A percentile compares a stretch with the other conserved stretches of the same genome.
Conservation (phyloP, 2,888 invertebrate genomes). For the Nipponacmea schrenckii region DNA sequence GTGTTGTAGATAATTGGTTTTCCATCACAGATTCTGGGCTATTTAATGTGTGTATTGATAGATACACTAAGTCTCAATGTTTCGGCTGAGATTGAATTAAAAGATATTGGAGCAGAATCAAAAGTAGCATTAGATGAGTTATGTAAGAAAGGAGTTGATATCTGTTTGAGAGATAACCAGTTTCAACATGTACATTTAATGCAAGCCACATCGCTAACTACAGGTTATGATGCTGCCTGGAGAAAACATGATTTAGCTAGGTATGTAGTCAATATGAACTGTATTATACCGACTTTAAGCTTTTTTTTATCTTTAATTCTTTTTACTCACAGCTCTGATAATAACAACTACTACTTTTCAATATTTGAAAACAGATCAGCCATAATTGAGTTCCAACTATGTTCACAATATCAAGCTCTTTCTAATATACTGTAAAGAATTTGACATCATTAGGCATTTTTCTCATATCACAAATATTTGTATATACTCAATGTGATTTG, state of each 20-base stretch:
- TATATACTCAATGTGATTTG: too few species aligned
- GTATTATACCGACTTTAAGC: too few species aligned
- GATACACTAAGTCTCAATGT: slow-evolving; percentile 80
- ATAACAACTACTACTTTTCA: too few species aligned
- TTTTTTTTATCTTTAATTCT: background rate
- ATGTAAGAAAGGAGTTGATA: slow-evolving; percentile 77
- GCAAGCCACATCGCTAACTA: slow-evolving; percentile 74
- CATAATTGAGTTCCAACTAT: too few species aligned
- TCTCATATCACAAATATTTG: too few species aligned
- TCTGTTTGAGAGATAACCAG: slow-evolving; percentile 72
- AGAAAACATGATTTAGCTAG: slow-evolving; percentile 69
- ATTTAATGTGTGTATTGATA: slow-evolving; percentile 78
- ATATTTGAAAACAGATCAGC: too few species aligned
- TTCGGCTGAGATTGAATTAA: slow-evolving; percentile 71
- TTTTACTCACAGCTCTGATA: background rate
- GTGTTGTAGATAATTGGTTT: slow-evolving; percentile 78
- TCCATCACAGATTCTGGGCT: slow-evolving; percentile 79
- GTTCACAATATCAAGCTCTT: too few species aligned
- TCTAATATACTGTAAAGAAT: too few species aligned
- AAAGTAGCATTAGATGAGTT: slow-evolving; percentile 77
- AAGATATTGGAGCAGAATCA: slow-evolving; percentile 79
- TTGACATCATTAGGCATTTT: too few species aligned
- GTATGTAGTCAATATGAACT: slow-evolving; percentile 46
- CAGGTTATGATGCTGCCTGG: slow-evolving; percentile 74
- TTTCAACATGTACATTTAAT: slow-evolving; percentile 72